Conservation (phyloP, 1,140 invertebrate species). For the Pogonognathellus flavescens region DNA sequence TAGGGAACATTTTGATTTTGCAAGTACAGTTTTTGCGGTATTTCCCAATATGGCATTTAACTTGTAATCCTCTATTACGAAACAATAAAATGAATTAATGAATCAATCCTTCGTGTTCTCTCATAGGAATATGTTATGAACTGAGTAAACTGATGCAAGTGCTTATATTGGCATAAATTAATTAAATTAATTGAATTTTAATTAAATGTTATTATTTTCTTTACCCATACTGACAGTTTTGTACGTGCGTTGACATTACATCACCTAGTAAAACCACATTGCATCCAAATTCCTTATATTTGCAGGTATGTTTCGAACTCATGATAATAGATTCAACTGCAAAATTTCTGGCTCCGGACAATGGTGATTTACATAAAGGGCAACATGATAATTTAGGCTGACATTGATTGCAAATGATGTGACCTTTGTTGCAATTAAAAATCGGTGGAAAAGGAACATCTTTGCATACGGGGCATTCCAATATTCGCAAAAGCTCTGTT, state of each 20-base stretch:
- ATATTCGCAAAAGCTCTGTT: slow-evolving; percentile 48
- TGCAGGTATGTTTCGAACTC: slow-evolving; percentile 56
- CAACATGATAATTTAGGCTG: slow-evolving; percentile 42
- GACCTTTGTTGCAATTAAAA: slow-evolving; percentile 61
- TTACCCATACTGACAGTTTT: slow-evolving; percentile 52
- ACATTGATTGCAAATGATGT: slow-evolving; percentile 58
- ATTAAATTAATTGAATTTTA: no score
- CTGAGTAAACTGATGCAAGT: no score
- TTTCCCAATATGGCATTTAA: slow-evolving; percentile 10
- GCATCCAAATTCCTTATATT: slow-evolving; percentile 53
- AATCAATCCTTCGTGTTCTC: no score
- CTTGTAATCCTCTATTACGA: neutral
- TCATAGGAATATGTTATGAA: no score
- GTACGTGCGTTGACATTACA: slow-evolving; percentile 32
- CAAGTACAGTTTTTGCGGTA: slow-evolving; percentile 9
- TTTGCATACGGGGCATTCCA: slow-evolving; percentile 63
- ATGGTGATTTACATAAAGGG: slow-evolving; percentile 21
- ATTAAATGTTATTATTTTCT: no score
- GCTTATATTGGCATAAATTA: no score
- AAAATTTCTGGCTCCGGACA: slow-evolving; percentile 53
- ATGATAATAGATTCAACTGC: slow-evolving; percentile 60
- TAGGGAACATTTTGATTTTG: neutral
- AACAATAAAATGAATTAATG: neutral
- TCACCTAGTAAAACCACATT: slow-evolving; percentile 16
- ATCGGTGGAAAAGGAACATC: slow-evolving; percentile 61